These are phyloP conservation scores for Eulemur rubriventer DNA, from an alignment of 2,797 vertebrate species.

Conservation along the genomic window DNA sequence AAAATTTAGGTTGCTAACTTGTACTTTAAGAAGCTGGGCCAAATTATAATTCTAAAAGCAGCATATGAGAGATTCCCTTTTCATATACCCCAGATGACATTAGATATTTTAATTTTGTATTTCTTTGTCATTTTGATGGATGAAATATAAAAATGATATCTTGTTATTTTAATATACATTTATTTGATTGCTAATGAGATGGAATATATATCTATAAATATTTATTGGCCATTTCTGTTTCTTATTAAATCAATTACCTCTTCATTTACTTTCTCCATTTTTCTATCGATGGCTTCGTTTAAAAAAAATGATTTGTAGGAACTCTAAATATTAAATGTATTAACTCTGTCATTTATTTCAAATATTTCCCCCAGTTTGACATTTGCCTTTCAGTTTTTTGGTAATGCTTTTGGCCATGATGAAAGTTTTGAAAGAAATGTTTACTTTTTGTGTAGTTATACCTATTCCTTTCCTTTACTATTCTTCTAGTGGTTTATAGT, in stretches of 20 bases:
- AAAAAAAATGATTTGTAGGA: neutral
- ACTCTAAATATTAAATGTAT: neutral
- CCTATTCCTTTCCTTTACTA: neutral
- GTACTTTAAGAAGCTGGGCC: neutral
- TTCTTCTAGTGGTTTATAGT: neutral
- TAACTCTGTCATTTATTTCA: neutral
- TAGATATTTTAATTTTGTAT: constrained; percentile 22
- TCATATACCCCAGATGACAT: neutral
- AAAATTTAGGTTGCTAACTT: neutral
- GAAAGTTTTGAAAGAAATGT: neutral
- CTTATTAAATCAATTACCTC: neutral
- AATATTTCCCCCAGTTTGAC: neutral
- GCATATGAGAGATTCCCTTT: neutral
- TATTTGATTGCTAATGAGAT: neutral
- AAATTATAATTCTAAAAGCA: neutral
- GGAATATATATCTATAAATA: neutral
- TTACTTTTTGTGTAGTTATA: neutral
- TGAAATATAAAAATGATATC: neutral
- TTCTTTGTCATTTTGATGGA: neutral
- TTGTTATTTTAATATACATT: neutral
- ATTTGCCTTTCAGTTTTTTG: constrained; percentile 11
- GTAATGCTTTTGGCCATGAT: neutral
- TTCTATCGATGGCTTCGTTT: neutral
- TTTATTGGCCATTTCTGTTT: neutral
- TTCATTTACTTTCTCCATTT: neutral